Base-by-base conservation (phyloP, 2,797 vertebrate species). In the Sebastes iracundus region DNA sequence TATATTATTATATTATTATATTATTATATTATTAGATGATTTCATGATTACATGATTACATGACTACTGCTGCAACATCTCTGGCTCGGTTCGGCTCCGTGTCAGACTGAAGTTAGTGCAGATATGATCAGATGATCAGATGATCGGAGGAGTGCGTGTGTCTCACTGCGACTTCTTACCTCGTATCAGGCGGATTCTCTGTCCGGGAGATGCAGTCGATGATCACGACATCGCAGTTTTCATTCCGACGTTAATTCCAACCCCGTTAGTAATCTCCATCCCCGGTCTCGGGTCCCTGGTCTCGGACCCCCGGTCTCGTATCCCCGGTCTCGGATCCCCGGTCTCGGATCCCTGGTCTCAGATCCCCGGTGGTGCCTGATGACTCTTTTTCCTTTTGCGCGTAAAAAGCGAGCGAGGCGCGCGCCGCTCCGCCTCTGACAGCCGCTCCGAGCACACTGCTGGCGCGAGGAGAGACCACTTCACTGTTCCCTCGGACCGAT, bases 81-180 rank as follows among this genome's bases (percentile, higher is more conserved):
- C 35, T 35, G 35, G 35, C 35, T 35, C 35, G 35, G 35, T 12
- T 35, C 35, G 30, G n/a, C 38, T 7, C 4, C 22, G 16, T 42
- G 38, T 62, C 35, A 8, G 2, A 23, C 38, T 33, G 1, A 60
- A 6, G 56, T 58, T 58, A 8, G 28, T 0, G 4, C 28, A 23
- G 52, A 59, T 59, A 33, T 33, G 32, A 33, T 33, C 32, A 10
- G 32, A 33, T 33, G 32, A 33, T 33, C 32, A 33, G 38, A 62
- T 35, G 14, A 35, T 35, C 23, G 25, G 3, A 27, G 11, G 68
- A 64, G 27, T 67, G 58, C 20, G 49, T 22, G 71, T 4, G 11
- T 20, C 65, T 86, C 64, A 23, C 9, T 20, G 42, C 35, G 25
- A 52, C 71, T 80, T 82, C 87, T 87, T 87, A 88, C 90, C n/a